phyloP scores from a whole-genome alignment of 2,888 invertebrate genomes.

The Cryptocheilus praepositus region DNA sequence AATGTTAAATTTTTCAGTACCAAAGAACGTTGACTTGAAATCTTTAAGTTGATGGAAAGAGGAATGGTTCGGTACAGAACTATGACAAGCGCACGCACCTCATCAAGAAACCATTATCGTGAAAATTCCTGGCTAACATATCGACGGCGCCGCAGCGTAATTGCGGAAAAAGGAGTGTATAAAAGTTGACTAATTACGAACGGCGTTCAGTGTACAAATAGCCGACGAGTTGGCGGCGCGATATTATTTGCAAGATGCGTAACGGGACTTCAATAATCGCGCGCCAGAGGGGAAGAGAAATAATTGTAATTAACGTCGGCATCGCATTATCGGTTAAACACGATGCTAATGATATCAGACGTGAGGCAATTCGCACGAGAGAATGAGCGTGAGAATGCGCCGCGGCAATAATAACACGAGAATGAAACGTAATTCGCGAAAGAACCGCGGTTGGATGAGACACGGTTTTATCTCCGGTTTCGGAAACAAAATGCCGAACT shows the following conservation, averaged over 20 bases:
- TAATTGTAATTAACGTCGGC: conserved; percentile 32
- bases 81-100: too few species aligned
- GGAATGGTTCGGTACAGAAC: too few species aligned
- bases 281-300: not conserved
- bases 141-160: too few species aligned
- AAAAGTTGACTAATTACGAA: conserved; percentile 3
- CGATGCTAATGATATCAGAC: conserved; percentile 13
- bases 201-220: not conserved
- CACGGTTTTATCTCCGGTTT: too few species aligned
- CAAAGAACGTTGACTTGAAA: too few species aligned
- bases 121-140: too few species aligned
- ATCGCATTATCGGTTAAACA: conserved; percentile 25
- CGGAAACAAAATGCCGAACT: too few species aligned
- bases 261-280: conserved; percentile 4
- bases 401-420: not conserved
- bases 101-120: too few species aligned
- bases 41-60: too few species aligned
- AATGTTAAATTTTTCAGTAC: too few species aligned
- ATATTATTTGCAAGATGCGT: conserved; percentile 5
- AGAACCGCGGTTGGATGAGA: too few species aligned
- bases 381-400: conserved; percentile 3
- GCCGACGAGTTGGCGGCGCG: not conserved
- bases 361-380: not conserved
- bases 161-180: conserved; percentile 1
- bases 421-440: too few species aligned